These are phyloP conservation scores for Drosophila jambulina DNA, from an alignment of 1,140 invertebrate species.

Conservation along the genomic window DNA sequence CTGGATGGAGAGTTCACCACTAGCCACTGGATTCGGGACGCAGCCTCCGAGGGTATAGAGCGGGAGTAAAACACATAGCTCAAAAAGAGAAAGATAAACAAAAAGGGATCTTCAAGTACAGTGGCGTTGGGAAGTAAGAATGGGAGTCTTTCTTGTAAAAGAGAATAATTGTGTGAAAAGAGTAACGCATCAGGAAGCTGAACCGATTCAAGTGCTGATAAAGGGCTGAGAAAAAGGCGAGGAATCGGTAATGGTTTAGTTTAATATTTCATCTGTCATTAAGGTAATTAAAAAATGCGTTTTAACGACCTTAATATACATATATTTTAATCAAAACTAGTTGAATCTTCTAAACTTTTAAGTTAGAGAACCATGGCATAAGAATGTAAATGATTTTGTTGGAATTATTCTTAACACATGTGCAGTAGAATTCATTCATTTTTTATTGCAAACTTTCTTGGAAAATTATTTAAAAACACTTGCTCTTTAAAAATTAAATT, in stretches of 20 bases:
- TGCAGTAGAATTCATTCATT: too few species aligned
- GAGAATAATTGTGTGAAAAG: conserved; percentile 8
- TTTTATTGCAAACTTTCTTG: background rate
- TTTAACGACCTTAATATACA: background rate
- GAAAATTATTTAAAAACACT: background rate
- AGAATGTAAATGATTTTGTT: background rate
- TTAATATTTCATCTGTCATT: background rate
- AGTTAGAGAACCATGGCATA: background rate
- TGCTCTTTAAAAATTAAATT: background rate
- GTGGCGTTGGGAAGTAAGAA: background rate
- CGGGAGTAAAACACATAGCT: background rate
- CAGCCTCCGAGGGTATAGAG: conserved; percentile 28
- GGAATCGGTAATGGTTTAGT: background rate
- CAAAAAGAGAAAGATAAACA: conserved; percentile 43
- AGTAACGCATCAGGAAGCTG: background rate
- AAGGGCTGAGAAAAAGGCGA: background rate
- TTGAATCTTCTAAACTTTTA: too few species aligned
- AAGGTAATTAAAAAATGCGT: background rate
- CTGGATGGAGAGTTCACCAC: conserved; percentile 13
- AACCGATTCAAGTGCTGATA: background rate
- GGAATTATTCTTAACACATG: background rate
- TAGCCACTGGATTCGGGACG: conserved; percentile 5
- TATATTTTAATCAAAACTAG: background rate
- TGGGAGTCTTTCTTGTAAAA: background rate
- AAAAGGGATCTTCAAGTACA: conserved; percentile 16